Conservation (phyloP, 2,113 vertebrate species). For the Pelusios castaneus region DNA sequence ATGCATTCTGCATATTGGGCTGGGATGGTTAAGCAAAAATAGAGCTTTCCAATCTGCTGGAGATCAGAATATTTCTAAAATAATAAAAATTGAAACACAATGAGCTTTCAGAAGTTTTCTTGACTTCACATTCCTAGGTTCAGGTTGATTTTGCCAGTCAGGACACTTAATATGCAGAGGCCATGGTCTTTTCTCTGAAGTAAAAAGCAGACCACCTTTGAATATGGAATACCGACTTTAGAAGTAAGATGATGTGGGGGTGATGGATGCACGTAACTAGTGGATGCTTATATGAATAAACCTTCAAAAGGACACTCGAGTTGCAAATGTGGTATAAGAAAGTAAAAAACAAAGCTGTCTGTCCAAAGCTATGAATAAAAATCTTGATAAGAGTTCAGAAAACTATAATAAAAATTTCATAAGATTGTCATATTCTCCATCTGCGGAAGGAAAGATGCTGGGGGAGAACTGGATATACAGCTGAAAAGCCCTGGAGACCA, state of each 20-base stretch:
- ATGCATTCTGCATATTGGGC: background rate
- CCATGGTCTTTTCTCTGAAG: background rate
- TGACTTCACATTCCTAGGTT: background rate
- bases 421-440: background rate
- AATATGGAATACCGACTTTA: background rate
- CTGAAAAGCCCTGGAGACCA: background rate
- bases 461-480: background rate
- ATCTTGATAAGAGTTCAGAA: background rate
- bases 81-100: background rate
- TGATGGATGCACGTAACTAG: background rate
- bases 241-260: background rate
- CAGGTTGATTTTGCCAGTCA: background rate
- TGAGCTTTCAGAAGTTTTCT: background rate
- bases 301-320: background rate
- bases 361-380: background rate
- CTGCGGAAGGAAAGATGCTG: background rate
- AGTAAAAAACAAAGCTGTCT: background rate
- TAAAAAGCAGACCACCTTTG: background rate
- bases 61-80: background rate
- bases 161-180: background rate
- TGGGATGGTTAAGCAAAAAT: background rate
- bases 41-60: background rate
- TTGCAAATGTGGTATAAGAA: background rate
- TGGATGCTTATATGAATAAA: background rate
- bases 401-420: background rate